Conservation (phyloP, 2,888 invertebrate species). For the Cetonia aurata region DNA sequence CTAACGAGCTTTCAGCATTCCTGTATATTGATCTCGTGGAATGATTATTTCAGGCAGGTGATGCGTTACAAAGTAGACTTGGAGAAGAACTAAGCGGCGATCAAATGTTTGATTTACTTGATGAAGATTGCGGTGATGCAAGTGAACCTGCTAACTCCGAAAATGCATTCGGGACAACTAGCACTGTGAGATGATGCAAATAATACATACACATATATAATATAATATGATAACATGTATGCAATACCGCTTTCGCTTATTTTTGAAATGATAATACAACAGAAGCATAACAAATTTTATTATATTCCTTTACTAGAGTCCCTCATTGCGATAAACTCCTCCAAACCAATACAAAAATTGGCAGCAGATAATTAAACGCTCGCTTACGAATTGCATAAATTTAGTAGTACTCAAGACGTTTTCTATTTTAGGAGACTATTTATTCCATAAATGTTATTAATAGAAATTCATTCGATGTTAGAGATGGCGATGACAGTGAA, state of each 20-base stretch:
- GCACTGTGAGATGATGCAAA: slow-evolving; percentile 15
- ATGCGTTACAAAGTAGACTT: neutral
- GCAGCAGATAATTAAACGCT: slow-evolving; percentile 9
- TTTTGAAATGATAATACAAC: neutral
- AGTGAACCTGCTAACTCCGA: neutral
- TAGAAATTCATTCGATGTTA: slow-evolving; percentile 16
- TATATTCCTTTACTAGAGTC: neutral
- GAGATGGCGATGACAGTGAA: slow-evolving; percentile 6
- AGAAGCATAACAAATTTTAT: neutral
- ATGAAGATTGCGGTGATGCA: slow-evolving; percentile 12
- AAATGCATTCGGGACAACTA: slow-evolving; percentile 8
- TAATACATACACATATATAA: no score
- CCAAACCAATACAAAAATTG: slow-evolving; percentile 16
- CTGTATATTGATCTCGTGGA: neutral
- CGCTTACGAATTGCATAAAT: neutral
- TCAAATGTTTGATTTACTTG: slow-evolving; percentile 5
- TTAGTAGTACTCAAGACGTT: neutral
- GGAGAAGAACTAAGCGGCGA: neutral
- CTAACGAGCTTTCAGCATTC: neutral
- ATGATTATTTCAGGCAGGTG: slow-evolving; percentile 2
- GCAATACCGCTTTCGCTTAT: slow-evolving; percentile 15
- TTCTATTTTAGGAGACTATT: slow-evolving; percentile 20
- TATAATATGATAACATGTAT: neutral
- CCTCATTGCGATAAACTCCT: neutral
- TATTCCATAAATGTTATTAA: slow-evolving; percentile 7